Base-by-base conservation (phyloP, 1,140 invertebrate genomes). In the Chironomus striatipennis region DNA sequence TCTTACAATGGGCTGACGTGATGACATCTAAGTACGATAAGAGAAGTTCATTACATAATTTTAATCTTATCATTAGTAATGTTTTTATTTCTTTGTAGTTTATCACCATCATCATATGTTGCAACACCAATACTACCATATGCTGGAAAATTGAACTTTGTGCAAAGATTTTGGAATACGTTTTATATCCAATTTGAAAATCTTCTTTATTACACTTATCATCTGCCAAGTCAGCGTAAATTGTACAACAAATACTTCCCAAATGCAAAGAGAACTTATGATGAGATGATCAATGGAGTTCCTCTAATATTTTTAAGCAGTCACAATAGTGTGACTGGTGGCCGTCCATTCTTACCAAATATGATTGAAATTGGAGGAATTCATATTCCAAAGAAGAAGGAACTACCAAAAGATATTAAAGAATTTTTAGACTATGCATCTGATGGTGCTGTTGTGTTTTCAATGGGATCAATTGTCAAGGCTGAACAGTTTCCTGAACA, bases 391-490 rank as follows among this genome's bases (percentile, higher is more conserved):
- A 79, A 83, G 64, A 76, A 77, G 10, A 74, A 77, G 0, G 78
- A 79, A 74, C 77, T 83, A 4, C 76, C 87, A 47, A 80, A 85
- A 0, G 65, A 73, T 21, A 79, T 86, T 2, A 79, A 87, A 78
- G 79, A 83, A 57, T 84, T 88, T 76, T 80, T 90, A 24, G 85
- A 88, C 75, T 81, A 83, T 65, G 83, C 87, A 1, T 79, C 79
- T 17, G 76, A 88, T 34, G 88, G 88, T 7, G 85, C 86, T 1
- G 80, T 90, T n/a, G 89, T 88, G 72, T 86, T 90, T 67, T 89
- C 84, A 74, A 83, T 89, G 42, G 89, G 88, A 1, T 89, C 88
- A 0, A 88, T 88, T 80, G 77, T 89, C 0, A 83, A 84, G 74
- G 84, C 83, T 76, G 80, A 84, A 21, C 84, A 84, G 43, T 79